Conservation (phyloP, 2,888 invertebrate species). For the Vesta saturnalis region DNA sequence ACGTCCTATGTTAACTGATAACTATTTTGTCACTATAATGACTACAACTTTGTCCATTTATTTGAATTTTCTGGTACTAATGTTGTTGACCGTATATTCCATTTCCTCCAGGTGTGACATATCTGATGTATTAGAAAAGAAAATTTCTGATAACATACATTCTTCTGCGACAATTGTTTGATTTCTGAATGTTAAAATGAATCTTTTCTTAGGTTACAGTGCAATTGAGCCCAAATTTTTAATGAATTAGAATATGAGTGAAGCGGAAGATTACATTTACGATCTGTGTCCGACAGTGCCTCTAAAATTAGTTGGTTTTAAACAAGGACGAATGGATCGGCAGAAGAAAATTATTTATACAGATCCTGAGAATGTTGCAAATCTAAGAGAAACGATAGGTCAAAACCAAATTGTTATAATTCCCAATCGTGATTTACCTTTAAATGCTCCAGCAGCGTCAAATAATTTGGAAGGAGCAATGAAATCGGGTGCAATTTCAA, state of each 20-base stretch:
- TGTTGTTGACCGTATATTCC: too few species aligned
- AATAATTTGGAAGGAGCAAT: neutral
- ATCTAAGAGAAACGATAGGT: too few species aligned
- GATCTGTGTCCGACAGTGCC: neutral
- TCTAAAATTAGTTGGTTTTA: neutral
- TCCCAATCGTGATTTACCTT: neutral
- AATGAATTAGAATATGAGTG: neutral
- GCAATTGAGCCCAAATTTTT: neutral
- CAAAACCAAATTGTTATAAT: neutral
- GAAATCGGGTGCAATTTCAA: neutral
- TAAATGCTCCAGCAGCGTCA: neutral
- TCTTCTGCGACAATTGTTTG: neutral
- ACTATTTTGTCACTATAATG: too few species aligned
- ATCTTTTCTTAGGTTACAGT: neutral
- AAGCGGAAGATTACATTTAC: neutral
- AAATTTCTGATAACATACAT: neutral
- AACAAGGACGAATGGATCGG: neutral
- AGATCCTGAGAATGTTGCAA: too few species aligned
- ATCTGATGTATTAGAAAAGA: neutral
- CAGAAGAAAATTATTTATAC: too few species aligned
- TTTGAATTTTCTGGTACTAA: too few species aligned
- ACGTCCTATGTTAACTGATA: too few species aligned
- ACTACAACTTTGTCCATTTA: too few species aligned
- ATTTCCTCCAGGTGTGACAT: too few species aligned
- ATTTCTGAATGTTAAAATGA: neutral